Evolutionary conservation across 2,113 vertebrate species (phyloP), one percentile per base, ranked within the genome.

Genomic region (Lanius ludovicianus): DNA sequence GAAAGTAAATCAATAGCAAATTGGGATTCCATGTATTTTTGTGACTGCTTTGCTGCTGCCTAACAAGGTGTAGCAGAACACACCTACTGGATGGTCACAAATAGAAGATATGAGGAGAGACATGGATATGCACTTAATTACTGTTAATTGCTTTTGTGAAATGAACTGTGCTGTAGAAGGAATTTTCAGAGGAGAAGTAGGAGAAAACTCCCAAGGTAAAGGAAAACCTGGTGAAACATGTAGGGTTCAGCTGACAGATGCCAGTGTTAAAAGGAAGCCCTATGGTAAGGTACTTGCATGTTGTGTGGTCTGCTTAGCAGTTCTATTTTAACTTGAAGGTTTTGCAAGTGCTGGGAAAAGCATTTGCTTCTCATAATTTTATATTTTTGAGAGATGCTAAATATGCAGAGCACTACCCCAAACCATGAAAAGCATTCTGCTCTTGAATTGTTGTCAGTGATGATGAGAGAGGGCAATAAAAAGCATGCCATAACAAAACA

Each of bases 1-100:
- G 91, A 95, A 89, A 95, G 83, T 83, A 92, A 95, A 94, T 95
- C 85, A 94, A 59, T 94, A 92, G 55, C 44, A 92, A 93, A 90
- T 96, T 85, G 92, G 37, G 78, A 68, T 95, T 77, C n/a, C 64
- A 74, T 95, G 92, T 82, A 57, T 92, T 94, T 95, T 94, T 93
- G 71, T 37, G 63, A 28, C 44, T 42, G 14, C 69, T 93, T 92
- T 64, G 28, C 67, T 65, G 62, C 37, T n/a, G 27, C 30, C 33
- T 68, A 28, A 37, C 50, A 25, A 69, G 30, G 35, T 44, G 60
- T 33, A 84, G 71, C 57, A 76, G 80, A 80, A 74, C 49, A 55
- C 24, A 55, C 74, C 73, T 70, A 31, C 28, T 31, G 76, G 47
- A 39, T 7, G 19, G 35, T 35, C 52, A 25, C 20, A 8, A 2